Base-by-base conservation (phyloP, 2,113 vertebrate genomes). In the Merops nubicus region DNA sequence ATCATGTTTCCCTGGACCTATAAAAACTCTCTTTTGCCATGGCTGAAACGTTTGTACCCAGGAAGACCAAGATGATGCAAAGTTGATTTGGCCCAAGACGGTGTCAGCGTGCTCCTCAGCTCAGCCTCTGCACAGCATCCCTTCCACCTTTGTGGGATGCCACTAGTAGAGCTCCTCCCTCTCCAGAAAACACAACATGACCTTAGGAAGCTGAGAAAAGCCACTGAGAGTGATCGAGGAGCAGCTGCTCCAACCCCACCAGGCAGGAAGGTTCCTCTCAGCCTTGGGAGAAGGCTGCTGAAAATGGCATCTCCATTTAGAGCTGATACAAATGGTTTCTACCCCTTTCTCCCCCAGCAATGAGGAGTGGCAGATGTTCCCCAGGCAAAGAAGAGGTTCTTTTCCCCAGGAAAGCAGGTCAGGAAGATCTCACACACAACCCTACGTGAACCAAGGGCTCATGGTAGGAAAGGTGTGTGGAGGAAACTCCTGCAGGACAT, bases 101-200 rank as follows among this genome's bases (percentile, higher is more conserved):
- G 36, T 38, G 21, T 3, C 16, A 62, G 22, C 5, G 34, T 23
- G 11, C 14, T n/a, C 50, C 60, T 48, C 19, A 40, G 29, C n/a
- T 45, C 26, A 53, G 33, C 50, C 22, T 1, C 0, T 8, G 34
- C n/a, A n/a, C n/a, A n/a, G n/a, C n/a, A n/a, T n/a, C n/a, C n/a
- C n/a, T n/a, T 43, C 43, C 43, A 31, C 25, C 14, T 22, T 22
- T 13, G 12, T 23, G 47, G 34, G 47, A 48, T 42, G 26, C 20
- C 34, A 48, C 26, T 6, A 11, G 31, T 3, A 40, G 20, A 56
- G 17, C 11, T 70, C 42, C 34, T 33, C 29, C 57, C 45, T 11
- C 54, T 62, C 29, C 45, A 53, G 45, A 47, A 60, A 79, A 40
- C 6, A 9, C 28, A 53, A 6, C 4, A 1, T 18, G 67, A 19